Evolutionary conservation across 2,797 vertebrate genomes (phyloP).

Genomic region (Threskiornis aethiopicus): DNA sequence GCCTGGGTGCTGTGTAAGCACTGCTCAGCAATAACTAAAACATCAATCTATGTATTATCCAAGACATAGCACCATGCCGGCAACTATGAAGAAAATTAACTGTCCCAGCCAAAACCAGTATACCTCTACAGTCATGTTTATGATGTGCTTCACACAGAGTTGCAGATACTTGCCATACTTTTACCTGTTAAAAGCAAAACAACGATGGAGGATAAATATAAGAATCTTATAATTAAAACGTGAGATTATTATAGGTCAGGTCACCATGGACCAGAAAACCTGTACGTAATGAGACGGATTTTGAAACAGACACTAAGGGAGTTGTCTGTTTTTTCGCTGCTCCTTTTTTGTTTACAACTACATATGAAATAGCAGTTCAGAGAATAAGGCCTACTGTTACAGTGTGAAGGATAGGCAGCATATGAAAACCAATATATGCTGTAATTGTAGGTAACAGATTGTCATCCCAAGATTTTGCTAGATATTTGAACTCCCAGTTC

Average conservation of each 20-base stretch:
- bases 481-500: not conserved
- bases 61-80: not conserved
- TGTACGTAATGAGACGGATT: not conserved
- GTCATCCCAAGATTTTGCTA: not conserved
- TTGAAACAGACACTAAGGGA: not conserved
- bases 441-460: not conserved
- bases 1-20: not conserved
- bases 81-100: not conserved
- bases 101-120: not conserved
- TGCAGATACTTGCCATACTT: not conserved
- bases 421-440: not conserved
- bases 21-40: not conserved
- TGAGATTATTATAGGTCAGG: not conserved
- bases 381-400: not conserved
- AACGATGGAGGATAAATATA: not conserved
- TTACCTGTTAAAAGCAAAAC: not conserved
- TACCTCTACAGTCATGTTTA: rapidly evolving
- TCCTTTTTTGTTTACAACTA: not conserved
- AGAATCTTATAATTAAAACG: not conserved
- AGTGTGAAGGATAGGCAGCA: not conserved
- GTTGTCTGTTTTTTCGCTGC: rapidly evolving
- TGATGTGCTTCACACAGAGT: not conserved
- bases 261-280: not conserved
- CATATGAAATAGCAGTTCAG: not conserved
- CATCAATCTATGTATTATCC: not conserved